Conservation (phyloP, 2,113 vertebrate genomes). For the Corythaixoides concolor region DNA sequence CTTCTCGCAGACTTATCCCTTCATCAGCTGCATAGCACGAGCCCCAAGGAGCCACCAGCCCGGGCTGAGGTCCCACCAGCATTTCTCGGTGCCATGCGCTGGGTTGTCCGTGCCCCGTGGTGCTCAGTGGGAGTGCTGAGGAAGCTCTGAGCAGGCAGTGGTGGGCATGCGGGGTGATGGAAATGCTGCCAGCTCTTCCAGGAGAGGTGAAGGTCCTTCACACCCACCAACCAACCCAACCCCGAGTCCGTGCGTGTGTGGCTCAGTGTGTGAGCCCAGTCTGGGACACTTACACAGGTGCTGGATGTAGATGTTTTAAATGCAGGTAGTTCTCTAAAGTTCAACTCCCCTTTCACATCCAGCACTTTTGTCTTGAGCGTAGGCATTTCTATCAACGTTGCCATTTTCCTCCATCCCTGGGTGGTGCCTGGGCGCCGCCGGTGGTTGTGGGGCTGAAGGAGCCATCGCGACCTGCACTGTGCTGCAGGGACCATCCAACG, state of each 20-base stretch:
- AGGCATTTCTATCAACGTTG: rapidly evolving
- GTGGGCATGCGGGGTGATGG: rapidly evolving
- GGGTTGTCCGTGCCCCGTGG: rapidly evolving
- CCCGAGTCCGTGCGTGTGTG: rapidly evolving
- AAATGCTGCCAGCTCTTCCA: neutral
- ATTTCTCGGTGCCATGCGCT: rapidly evolving
- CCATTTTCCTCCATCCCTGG: rapidly evolving
- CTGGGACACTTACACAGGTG: rapidly evolving
- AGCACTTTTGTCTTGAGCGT: rapidly evolving
- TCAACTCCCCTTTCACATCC: neutral
- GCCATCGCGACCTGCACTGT: rapidly evolving
- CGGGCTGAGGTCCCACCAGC: neutral
- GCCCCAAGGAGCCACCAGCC: neutral
- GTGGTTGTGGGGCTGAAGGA: neutral
- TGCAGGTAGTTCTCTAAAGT: neutral
- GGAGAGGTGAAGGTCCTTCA: neutral
- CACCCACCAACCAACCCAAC: neutral
- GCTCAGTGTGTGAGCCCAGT: neutral
- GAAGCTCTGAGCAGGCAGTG: neutral
- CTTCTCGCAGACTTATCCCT: neutral
- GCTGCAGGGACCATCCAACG: neutral
- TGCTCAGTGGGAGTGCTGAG: rapidly evolving
- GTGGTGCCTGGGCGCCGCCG: neutral
- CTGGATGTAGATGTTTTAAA: neutral
- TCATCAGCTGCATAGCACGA: neutral